Evolutionary conservation across 2,888 invertebrate genomes (phyloP).

Genomic region (Watsonalla binaria): DNA sequence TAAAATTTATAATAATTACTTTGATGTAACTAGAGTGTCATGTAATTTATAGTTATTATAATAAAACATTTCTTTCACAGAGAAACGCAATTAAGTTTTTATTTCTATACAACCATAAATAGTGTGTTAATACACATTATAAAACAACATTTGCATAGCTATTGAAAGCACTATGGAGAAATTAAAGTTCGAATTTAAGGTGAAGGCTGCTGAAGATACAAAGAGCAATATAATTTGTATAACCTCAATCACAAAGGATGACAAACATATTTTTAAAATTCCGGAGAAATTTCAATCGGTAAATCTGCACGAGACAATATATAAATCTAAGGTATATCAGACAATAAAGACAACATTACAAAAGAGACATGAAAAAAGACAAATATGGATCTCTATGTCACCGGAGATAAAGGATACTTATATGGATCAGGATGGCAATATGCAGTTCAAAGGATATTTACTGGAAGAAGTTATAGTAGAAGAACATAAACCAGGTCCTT

Average conservation of each 20-base stretch:
- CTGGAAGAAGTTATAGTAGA: constrained; percentile 8
- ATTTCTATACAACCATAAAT: too few species aligned
- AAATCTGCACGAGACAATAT: constrained; percentile 8
- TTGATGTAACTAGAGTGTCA: too few species aligned
- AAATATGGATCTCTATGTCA: constrained; percentile 17
- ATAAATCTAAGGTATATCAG: constrained; percentile 12
- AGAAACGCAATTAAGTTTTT: too few species aligned
- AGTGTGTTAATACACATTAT: constrained; percentile 6
- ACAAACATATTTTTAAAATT: constrained; percentile 11
- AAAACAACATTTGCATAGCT: constrained; percentile 10
- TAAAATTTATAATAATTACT: too few species aligned
- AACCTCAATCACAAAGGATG: constrained; percentile 15
- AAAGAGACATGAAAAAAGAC: too few species aligned
- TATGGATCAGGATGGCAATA: too few species aligned
- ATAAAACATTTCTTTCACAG: too few species aligned
- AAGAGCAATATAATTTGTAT: constrained; percentile 18
- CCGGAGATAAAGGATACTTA: constrained; percentile 10
- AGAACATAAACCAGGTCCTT: constrained; percentile 1
- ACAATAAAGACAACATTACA: too few species aligned
- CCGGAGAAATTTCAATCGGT: constrained; percentile 15
- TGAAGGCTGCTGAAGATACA: constrained; percentile 14
- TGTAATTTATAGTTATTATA: too few species aligned
- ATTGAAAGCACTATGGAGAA: constrained; percentile 12
- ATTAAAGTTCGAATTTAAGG: too few species aligned
- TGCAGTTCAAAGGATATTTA: constrained; percentile 16